Percentiles rank a stretch among this genome's conserved stretches.
Conservation (phyloP, 2,888 invertebrate genomes). For the Frankliniella intonsa region DNA sequence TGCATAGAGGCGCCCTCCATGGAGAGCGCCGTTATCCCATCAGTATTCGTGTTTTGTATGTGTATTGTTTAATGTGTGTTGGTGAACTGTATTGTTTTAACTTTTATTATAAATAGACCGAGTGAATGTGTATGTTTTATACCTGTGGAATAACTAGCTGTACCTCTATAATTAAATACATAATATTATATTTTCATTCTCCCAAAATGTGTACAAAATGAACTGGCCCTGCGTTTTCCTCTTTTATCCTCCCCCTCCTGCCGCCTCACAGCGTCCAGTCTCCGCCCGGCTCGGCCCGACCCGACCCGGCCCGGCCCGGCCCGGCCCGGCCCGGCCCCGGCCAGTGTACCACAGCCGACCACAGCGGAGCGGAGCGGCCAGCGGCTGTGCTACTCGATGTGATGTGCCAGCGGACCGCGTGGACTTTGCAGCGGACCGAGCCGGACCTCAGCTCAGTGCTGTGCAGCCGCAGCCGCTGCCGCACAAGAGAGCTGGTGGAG, state of each 20-base stretch:
- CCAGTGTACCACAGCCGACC: too few relatives aligned
- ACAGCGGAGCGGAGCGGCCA: too few relatives aligned
- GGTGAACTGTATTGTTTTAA: background rate
- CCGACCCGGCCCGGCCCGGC: too few relatives aligned
- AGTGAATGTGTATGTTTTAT: background rate
- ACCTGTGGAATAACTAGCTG: background rate
- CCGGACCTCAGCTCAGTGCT: too few relatives aligned
- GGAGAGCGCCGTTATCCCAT: background rate
- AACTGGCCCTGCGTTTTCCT: background rate
- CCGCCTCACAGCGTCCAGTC: background rate
- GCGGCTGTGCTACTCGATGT: too few relatives aligned
- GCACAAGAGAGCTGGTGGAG: too few relatives aligned
- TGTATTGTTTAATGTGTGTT: background rate
- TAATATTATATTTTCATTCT: background rate
- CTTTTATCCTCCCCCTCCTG: background rate
- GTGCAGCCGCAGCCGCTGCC: too few relatives aligned
- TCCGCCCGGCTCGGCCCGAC: too few relatives aligned
- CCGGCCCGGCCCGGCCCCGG: too few relatives aligned
- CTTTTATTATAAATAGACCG: background rate
- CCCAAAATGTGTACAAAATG: background rate
- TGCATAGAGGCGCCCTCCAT: too few relatives aligned
- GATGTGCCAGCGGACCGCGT: too few relatives aligned
- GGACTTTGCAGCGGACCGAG: too few relatives aligned
- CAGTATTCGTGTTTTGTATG: slow-evolving; percentile 11
- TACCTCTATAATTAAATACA: background rate